These are phyloP conservation scores for Drosophila histrio DNA, from an alignment of 2,888 invertebrate species.

Conservation along the genomic window DNA sequence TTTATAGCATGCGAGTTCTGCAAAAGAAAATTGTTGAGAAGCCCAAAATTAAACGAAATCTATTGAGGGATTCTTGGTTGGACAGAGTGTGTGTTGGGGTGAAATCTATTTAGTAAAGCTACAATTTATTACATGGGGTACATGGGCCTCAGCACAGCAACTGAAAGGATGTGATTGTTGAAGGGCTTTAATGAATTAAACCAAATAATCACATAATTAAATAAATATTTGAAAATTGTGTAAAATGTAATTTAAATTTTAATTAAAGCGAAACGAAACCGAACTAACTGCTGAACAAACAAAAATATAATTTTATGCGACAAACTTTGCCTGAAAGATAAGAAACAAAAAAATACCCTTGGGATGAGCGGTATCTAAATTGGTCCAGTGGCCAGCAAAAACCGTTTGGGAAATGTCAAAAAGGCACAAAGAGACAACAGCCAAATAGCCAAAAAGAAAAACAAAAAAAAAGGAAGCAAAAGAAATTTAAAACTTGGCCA, in stretches of 20 bases:
- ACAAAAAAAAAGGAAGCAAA: conserved; percentile 16
- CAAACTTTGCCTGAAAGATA: conserved; percentile 47
- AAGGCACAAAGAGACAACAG: conserved; percentile 27
- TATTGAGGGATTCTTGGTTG: conserved; percentile 42
- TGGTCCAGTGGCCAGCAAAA: conserved; percentile 45
- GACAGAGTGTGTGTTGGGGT: not conserved
- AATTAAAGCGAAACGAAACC: conserved; percentile 57
- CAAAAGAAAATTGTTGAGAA: conserved; percentile 75
- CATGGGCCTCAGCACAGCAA: conserved; percentile 29
- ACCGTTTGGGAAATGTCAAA: conserved; percentile 49
- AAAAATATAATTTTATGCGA: conserved; percentile 68
- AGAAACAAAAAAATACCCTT: conserved; percentile 46
- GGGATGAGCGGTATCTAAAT: conserved; percentile 67
- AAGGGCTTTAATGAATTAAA: not conserved
- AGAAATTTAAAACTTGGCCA: conserved; percentile 40
- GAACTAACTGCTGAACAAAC: conserved; percentile 44
- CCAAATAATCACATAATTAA: conserved; percentile 2
- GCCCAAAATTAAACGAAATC: conserved; percentile 75
- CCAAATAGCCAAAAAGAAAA: conserved; percentile 12
- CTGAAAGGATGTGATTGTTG: not conserved
- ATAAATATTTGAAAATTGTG: not conserved
- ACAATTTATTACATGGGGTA: not conserved
- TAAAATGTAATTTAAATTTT: conserved; percentile 44
- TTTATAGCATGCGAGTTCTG: conserved; percentile 76
- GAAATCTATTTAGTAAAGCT: conserved; percentile 15